Percentiles rank a stretch among this genome's conserved stretches.
Conservation (phyloP, 37 sponge, comb jelly and placozoan species). For the Beroe forskalii region DNA sequence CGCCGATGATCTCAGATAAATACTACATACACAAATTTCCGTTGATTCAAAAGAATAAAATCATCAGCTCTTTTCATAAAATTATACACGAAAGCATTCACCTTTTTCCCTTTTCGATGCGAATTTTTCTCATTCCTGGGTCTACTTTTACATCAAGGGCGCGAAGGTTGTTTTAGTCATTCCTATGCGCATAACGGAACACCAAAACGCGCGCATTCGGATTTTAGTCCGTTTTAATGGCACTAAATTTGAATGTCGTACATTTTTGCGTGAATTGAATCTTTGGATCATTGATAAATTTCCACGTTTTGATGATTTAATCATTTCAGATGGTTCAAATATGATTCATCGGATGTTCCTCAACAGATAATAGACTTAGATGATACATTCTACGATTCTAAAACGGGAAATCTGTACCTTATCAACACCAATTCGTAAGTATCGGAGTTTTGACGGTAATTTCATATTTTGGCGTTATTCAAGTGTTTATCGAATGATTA, state of each 20-base stretch:
- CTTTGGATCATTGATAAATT: no score
- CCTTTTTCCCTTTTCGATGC: no score
- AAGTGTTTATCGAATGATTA: no score
- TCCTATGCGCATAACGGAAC: neutral
- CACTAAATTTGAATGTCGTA: neutral
- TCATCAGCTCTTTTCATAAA: no score
- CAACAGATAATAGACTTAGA: neutral
- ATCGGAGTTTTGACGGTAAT: neutral
- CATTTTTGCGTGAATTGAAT: neutral
- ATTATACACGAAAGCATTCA: no score
- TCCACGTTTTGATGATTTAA: no score
- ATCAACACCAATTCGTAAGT: neutral
- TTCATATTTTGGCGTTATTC: no score
- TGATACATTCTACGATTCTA: neutral
- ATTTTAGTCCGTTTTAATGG: neutral
- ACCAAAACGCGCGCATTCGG: neutral
- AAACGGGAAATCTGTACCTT: conserved; percentile 8
- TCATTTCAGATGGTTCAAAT: conserved; percentile 35
- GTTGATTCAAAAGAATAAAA: no score
- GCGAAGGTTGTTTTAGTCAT: neutral
- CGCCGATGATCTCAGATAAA: no score
- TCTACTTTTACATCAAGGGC: no score
- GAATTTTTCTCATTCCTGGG: no score
- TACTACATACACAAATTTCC: no score
- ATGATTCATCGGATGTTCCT: neutral